phyloP scores from a whole-genome alignment of 92 coral and sea anemone genomes.

The Umimayanthus kanabou region DNA sequence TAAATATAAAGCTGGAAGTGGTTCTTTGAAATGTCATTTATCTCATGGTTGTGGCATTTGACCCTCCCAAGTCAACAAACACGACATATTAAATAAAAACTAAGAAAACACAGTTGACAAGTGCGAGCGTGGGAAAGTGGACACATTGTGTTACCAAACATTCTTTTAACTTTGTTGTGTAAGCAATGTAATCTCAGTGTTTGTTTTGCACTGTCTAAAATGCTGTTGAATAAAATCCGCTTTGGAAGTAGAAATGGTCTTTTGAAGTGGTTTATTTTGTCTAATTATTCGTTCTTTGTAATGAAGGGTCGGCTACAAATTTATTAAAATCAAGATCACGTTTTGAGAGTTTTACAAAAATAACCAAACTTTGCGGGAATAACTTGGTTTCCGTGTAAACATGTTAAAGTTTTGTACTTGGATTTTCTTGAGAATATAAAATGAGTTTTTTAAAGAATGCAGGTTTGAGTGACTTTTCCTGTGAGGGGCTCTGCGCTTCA shows the following conservation, averaged over 20 bases:
- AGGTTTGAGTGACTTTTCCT: background rate
- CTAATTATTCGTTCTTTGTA: background rate
- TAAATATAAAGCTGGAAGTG: background rate
- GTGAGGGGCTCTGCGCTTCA: background rate
- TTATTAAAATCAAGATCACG: background rate
- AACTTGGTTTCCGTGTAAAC: background rate
- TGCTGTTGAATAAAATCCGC: constrained; percentile 21
- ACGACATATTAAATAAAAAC: background rate
- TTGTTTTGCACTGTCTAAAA: constrained; percentile 34
- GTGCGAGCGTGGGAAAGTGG: constrained; percentile 42
- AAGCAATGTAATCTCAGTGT: constrained; percentile 32
- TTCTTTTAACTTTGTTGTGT: constrained; percentile 31
- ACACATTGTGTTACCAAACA: constrained; percentile 11
- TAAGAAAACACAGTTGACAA: constrained; percentile 1
- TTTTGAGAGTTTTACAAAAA: background rate
- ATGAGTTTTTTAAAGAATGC: background rate
- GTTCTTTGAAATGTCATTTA: background rate
- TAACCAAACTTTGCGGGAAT: background rate
- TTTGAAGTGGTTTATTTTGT: constrained; percentile 21
- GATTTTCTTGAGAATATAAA: background rate
- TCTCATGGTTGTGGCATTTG: background rate
- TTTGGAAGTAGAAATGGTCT: constrained; percentile 17
- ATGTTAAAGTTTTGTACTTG: background rate
- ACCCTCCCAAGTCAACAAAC: constrained; percentile 5
- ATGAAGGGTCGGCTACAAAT: background rate